Percentiles rank a stretch among this genome's conserved stretches.
These are phyloP conservation scores for Phaethon lepturus DNA, from an alignment of 2,113 vertebrate species.

Conservation along the genomic window DNA sequence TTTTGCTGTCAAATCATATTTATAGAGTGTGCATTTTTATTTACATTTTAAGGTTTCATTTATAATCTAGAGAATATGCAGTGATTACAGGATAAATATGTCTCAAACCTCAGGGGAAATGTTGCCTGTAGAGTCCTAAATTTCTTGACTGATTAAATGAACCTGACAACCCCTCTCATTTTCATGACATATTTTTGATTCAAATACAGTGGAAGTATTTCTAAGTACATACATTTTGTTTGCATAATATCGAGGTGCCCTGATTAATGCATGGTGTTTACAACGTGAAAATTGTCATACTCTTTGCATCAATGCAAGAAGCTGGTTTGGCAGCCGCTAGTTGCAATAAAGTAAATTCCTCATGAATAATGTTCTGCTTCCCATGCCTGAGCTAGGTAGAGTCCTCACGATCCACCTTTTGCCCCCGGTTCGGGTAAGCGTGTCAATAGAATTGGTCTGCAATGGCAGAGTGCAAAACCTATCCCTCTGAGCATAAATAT, in stretches of 20 bases:
- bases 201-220: background rate
- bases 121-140: background rate
- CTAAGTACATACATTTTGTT: conserved; percentile 22
- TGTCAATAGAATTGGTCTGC: background rate
- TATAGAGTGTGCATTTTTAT: background rate
- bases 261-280: conserved; percentile 47
- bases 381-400: background rate
- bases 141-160: conserved; percentile 5
- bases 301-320: conserved; percentile 9
- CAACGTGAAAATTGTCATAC: conserved; percentile 48
- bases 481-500: background rate
- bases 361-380: conserved; percentile 14
- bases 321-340: background rate
- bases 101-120: background rate
- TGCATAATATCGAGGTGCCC: conserved; percentile 52
- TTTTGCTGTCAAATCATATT: background rate
- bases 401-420: background rate
- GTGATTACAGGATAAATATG: background rate
- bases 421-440: background rate
- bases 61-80: background rate
- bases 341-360: conserved; percentile 30
- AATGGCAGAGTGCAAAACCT: accelerated
- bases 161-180: background rate
- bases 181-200: conserved; percentile 23
- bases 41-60: conserved; percentile 26